These are phyloP conservation scores for Spheniscus mendiculus DNA, from an alignment of 2,113 vertebrate species.

Conservation along the genomic window DNA sequence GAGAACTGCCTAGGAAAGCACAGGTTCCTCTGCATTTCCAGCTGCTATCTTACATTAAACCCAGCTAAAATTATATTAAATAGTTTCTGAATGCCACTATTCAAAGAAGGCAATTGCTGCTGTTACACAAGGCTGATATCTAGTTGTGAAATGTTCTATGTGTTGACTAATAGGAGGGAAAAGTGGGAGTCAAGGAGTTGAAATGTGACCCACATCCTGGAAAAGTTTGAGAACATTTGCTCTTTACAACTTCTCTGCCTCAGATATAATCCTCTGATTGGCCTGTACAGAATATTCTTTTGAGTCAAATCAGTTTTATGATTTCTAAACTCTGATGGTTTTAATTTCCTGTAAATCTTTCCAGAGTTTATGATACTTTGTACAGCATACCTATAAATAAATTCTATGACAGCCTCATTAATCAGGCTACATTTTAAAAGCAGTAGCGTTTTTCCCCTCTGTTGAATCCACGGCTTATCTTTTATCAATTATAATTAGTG, in stretches of 20 bases:
- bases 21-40: background rate
- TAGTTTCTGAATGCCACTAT: background rate
- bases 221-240: background rate
- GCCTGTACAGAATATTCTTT: background rate
- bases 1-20: background rate
- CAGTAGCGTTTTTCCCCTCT: constrained; percentile 51
- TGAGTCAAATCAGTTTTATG: background rate
- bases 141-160: background rate
- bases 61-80: background rate
- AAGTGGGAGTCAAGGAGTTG: background rate
- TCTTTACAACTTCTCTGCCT: background rate
- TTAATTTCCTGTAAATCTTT: constrained; percentile 52
- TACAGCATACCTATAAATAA: constrained; percentile 53
- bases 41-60: background rate
- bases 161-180: background rate
- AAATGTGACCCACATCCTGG: background rate
- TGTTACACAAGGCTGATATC: background rate
- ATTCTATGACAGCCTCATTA: constrained; percentile 45
- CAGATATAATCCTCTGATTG: background rate
- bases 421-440: constrained; percentile 59
- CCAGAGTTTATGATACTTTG: constrained; percentile 48
- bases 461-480: constrained; percentile 45
- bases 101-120: background rate
- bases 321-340: constrained; percentile 34
- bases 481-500: constrained; percentile 28